These are phyloP conservation scores for Liodrosophila aerea DNA, from an alignment of 2,888 invertebrate species.

Conservation along the genomic window DNA sequence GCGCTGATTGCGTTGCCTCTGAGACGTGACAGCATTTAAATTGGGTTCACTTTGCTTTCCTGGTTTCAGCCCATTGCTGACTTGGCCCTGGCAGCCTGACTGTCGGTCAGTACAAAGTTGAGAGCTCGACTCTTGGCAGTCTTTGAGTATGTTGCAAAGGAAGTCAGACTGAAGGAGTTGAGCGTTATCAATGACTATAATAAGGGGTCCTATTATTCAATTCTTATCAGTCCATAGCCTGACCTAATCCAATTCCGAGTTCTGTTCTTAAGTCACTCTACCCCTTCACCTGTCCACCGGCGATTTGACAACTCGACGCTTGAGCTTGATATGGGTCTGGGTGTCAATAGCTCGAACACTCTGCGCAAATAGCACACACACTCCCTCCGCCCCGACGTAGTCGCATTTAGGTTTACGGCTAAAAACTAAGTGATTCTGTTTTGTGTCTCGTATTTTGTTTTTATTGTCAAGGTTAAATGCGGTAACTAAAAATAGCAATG, in stretches of 20 bases:
- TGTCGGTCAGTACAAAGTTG: no score
- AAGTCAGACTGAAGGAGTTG: constrained; percentile 47
- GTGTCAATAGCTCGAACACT: constrained; percentile 61
- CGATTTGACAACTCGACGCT: constrained; percentile 41
- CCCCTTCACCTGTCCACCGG: no score
- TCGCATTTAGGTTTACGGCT: constrained; percentile 20
- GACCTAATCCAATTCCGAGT: no score
- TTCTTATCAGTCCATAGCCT: no score
- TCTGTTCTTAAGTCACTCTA: no score
- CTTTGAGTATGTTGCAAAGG: neutral
- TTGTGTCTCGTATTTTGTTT: constrained; percentile 1
- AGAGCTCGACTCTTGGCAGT: neutral
- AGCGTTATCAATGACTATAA: constrained; percentile 48
- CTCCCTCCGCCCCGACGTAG: constrained; percentile 7
- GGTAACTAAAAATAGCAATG: constrained; percentile 68
- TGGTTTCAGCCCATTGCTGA: constrained; percentile 24
- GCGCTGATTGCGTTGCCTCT: constrained; percentile 56
- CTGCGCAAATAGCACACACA: neutral
- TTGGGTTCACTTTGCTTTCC: constrained; percentile 14
- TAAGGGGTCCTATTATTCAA: no score
- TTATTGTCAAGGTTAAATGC: constrained; percentile 56
- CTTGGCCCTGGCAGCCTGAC: constrained; percentile 48
- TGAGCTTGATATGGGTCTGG: constrained; percentile 67
- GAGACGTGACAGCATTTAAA: constrained; percentile 68
- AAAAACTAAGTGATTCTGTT: constrained; percentile 41